Evolutionary conservation across 2,113 vertebrate genomes (phyloP).

Genomic region (Felis catus): DNA sequence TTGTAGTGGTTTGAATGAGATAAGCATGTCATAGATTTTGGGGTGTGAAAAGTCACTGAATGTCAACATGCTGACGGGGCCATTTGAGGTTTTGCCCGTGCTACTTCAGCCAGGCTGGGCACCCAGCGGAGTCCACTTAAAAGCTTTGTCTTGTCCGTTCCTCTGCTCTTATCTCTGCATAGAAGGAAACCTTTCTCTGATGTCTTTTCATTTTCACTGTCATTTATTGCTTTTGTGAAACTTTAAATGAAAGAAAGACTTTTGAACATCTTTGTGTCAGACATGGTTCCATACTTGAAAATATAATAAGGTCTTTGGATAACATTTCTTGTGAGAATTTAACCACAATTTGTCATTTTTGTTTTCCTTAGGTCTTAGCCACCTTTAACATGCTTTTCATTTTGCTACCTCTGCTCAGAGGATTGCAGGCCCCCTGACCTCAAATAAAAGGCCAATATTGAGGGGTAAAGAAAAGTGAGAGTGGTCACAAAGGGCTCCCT

Average conservation of each 20-base stretch:
- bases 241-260: conserved; percentile 5
- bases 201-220: not conserved
- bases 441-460: not conserved
- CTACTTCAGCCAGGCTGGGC: not conserved
- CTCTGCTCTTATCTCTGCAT: not conserved
- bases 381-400: conserved; percentile 13
- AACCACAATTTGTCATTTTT: conserved; percentile 2
- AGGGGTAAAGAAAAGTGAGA: not conserved
- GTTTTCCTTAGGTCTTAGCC: not conserved
- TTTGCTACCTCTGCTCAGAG: not conserved
- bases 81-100: not conserved
- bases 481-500: not conserved
- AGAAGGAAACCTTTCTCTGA: not conserved
- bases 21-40: not conserved
- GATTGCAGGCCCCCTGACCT: not conserved
- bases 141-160: not conserved
- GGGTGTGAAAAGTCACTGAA: not conserved
- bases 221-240: not conserved
- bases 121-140: not conserved
- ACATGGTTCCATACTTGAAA: not conserved
- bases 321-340: not conserved
- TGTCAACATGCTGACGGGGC: not conserved
- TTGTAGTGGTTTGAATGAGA: not conserved
- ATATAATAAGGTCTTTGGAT: conserved; percentile 11
- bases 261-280: conserved; percentile 13